phyloP scores from a whole-genome alignment of 2,113 vertebrate genomes.

The Cygnus buccinator region DNA sequence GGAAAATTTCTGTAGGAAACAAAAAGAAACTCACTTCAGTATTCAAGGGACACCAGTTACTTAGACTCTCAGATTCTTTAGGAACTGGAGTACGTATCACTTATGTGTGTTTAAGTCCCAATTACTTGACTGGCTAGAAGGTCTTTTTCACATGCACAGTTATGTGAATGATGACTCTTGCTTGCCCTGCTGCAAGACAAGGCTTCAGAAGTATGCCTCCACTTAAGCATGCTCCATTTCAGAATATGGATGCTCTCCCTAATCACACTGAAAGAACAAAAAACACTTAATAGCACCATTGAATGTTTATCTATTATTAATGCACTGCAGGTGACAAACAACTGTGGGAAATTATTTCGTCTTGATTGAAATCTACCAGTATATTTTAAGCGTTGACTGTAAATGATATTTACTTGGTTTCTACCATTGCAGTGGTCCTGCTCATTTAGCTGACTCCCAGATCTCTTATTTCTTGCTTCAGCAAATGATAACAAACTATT shows the following conservation, averaged over 20 bases:
- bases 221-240: neutral
- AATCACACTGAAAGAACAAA: neutral
- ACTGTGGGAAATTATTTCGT: neutral
- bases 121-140: neutral
- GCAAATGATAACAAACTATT: conserved; percentile 55
- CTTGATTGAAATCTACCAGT: neutral
- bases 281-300: neutral
- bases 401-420: neutral
- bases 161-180: neutral
- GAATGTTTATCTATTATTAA: neutral
- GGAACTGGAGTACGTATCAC: neutral
- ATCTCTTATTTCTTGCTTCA: conserved; percentile 7
- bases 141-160: neutral
- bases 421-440: neutral
- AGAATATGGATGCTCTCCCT: neutral
- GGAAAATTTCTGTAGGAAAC: neutral
- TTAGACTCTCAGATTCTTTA: neutral
- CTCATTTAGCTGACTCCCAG: neutral
- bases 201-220: accelerated
- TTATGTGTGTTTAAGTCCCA: neutral
- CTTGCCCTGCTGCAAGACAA: neutral
- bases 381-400: neutral
- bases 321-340: neutral
- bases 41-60: accelerated
- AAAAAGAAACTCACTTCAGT: neutral